Base-by-base conservation (phyloP, 2,888 invertebrate genomes). In the Melitaea athalia region DNA sequence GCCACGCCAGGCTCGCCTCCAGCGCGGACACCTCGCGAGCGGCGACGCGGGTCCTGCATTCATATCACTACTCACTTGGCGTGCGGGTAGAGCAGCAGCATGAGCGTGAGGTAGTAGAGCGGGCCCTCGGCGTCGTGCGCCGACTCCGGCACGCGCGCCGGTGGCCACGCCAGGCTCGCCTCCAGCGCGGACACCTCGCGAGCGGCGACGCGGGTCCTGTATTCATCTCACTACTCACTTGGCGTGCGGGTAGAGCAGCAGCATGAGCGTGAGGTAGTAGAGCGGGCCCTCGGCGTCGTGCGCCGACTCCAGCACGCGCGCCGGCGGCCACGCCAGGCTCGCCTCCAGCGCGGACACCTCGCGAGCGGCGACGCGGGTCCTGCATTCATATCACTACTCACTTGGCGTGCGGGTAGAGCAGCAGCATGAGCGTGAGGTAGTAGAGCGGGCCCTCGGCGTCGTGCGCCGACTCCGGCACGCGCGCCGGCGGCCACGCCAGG, bases 361-460 rank as follows among this genome's bases (percentile, higher is more conserved):
- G 69, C 97, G 94, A 0, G 94, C 91, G 4, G 95, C 95, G 50
- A 96, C 95, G 57, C 97, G 94, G 0, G 96, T 96, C 64, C 96
- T 96, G 81, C 3, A 24, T 24, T 24, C 1, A 0, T 4, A 11
- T 4, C 5, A 50, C 10, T 24, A 1, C 24, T 24, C 52, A 93
- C 93, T 90, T 91, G 62, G 94, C 93, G 7, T 95, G 95, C 31
- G 97, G 95, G 80, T 96, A 95, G 53, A 99, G 91, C 68, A 98
- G 94, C 52, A 98, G 88, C 64, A 96, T 95, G 83, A 99, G 94
- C 5, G 96, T 95, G 65, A 95, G 91, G 94, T 96, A 97, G 89
- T 98, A 99, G n/a, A 97, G 94, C 5, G 98, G 96, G 0, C 98
- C 97, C 79, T 99, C 99, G 0, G 97, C 96, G 81, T 98, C 98